Evolutionary conservation across 1,140 invertebrate species (phyloP), one percentile per base, ranked within the genome.

Genomic region (Drosophila sucinea): DNA sequence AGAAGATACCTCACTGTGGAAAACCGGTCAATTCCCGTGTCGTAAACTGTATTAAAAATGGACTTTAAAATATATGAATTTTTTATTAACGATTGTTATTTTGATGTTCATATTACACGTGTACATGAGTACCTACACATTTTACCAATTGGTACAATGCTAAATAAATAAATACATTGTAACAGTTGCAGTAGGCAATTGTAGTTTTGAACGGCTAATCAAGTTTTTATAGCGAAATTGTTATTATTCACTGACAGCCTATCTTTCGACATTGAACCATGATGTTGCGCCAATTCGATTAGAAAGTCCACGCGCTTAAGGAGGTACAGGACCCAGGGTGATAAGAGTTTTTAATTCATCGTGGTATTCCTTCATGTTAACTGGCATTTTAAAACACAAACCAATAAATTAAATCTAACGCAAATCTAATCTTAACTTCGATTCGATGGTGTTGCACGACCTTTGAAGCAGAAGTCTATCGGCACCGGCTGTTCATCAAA

Each of bases 401-500:
- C 10, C 44, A 51, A 51, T 2, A 10, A 51, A 17, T 17, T 17
- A 23, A 51, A 7, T 51, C 7, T 27, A 27, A 51, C 23, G 3
- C 10, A 51, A 51, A 51, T 51, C 44, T 51, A 51, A 51, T 51
- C 44, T 51, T 27, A 51, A 51, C 44, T 27, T 51, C 3, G 23
- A 10, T 27, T 27, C 4, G 7, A 51, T 51, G 8, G 10, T 51
- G 44, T 27, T 10, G 23, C 25, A 51, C 23, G 44, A 51, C 44
- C 44, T 51, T 51, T 51, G 44, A 51, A 51, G 44, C 44, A 27
- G 23, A 51, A 51, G 44, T 51, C 44, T 51, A 51, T 27, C 25
- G 23, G 44, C 25, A 51, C 25, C 44, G 23, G n/a, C 10, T 41
- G n/a, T 10, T 2, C n/a, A 41, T 41, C 40, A 51, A 27, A 27